phyloP scores from a whole-genome alignment of 23 tunicate genomes.

The Ciona savignyi region DNA sequence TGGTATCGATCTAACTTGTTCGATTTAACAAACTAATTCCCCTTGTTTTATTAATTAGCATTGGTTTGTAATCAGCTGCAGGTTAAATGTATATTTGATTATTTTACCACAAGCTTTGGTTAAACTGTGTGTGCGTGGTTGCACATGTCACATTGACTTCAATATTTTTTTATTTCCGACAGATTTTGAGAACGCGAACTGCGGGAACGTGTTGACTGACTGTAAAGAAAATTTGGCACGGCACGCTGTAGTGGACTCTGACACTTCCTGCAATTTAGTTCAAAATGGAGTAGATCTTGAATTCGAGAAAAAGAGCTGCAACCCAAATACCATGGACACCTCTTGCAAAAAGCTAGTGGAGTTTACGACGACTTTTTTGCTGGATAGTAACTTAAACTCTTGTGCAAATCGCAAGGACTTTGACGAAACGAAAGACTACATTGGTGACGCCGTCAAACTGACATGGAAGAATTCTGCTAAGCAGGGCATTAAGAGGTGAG shows the following conservation, averaged over 20 bases:
- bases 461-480: not conserved
- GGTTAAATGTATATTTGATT: too few species aligned
- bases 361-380: not conserved
- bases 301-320: not conserved
- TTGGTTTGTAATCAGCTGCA: too few species aligned
- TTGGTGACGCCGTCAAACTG: not conserved
- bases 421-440: not conserved
- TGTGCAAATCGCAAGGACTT: slow-evolving; percentile 8
- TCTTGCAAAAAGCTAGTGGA: not conserved
- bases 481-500: not conserved
- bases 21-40: too few species aligned
- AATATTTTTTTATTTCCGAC: too few species aligned
- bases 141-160: too few species aligned
- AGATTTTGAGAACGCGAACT: too few species aligned
- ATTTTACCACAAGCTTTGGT: too few species aligned
- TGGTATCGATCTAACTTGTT: too few species aligned
- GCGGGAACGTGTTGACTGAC: not conserved
- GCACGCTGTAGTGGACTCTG: not conserved
- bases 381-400: not conserved
- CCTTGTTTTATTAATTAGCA: too few species aligned
- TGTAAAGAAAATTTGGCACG: not conserved
- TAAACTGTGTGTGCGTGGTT: too few species aligned
- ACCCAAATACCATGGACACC: slow-evolving; percentile 1
- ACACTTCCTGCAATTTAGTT: not conserved
- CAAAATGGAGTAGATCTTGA: not conserved